Evolutionary conservation across 2,888 invertebrate genomes (phyloP), one percentile per base, ranked within the genome.

Genomic region (Nomada ruficornis): DNA sequence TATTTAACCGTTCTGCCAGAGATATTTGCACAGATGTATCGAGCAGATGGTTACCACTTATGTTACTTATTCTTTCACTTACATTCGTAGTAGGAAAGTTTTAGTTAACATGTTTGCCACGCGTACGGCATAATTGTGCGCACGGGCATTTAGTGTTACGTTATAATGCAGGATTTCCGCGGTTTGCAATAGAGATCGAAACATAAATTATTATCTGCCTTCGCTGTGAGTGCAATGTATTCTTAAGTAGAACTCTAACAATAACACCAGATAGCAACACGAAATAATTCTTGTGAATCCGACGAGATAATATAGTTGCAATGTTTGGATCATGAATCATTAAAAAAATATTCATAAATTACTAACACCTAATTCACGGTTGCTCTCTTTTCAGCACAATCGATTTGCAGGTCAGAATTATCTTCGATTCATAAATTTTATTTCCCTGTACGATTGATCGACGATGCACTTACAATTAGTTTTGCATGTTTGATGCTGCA

Each of bases 201-300:
- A 71, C 60, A 62, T 5, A 5, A 60, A 23, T 60, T 57, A 57
- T 57, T 60, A 71, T 50, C 60, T 29, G 9, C 18, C 36, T 18
- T 62, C 64, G 5, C 26, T 62, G 47, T 1, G 47, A 59, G 69
- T 20, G 29, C 47, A 50, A 26, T 59, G 47, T 29, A 50, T 36
- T 59, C 70, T 50, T 20, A 71, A 71, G 50, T 71, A 62, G 52
- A 60, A 71, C 36, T 71, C 18, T 9, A 62, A 71, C 70, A 71
- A 71, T 71, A 71, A 50, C 70, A 60, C 15, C 29, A 70, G 70
- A 70, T 70, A 70, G 47, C 20, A 18, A 62, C 9, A 36, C 36
- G 36, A 71, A 71, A 50, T 52, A 42, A 71, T 70, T 60, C 23
- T 15, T 70, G 10, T 10, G 20, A 20, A 60, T n/a, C 10, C 0